These are phyloP conservation scores for Rugalucina vietnamica DNA, from an alignment of 2,888 invertebrate genomes.

Conservation along the genomic window DNA sequence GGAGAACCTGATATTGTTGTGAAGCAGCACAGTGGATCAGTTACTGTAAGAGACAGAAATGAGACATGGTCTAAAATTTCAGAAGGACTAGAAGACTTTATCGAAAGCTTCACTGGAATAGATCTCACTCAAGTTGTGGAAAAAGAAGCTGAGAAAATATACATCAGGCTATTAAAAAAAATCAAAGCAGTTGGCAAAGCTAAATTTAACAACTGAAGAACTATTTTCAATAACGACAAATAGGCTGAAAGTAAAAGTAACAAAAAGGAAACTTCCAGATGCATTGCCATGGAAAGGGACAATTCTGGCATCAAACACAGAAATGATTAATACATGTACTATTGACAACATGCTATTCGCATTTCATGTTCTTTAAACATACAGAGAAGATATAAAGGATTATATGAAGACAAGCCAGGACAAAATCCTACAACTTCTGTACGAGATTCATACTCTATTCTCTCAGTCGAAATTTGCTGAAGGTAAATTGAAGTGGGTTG, in stretches of 20 bases:
- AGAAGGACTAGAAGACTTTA: neutral
- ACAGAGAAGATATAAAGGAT: neutral
- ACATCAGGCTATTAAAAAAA: neutral
- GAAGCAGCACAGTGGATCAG: neutral
- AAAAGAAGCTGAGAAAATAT: neutral
- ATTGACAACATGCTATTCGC: neutral
- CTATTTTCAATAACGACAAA: neutral
- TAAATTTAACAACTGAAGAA: neutral
- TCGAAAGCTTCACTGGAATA: neutral
- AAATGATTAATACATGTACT: neutral
- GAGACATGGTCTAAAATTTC: neutral
- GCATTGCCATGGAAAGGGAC: neutral
- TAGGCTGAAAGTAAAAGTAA: neutral
- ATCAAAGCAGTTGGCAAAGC: neutral
- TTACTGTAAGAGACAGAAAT: neutral
- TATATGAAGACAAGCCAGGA: neutral
- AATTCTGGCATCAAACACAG: neutral
- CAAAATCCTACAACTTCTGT: neutral
- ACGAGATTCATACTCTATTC: neutral
- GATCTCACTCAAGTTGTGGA: neutral
- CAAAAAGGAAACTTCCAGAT: neutral
- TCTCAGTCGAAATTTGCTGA: neutral
- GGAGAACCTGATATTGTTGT: neutral
- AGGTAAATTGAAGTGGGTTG: neutral
- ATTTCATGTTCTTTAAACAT: neutral